Percentiles rank a stretch among this genome's conserved stretches.
phyloP scores from a whole-genome alignment of 2,797 vertebrate genomes.

The Oreortyx pictus region DNA sequence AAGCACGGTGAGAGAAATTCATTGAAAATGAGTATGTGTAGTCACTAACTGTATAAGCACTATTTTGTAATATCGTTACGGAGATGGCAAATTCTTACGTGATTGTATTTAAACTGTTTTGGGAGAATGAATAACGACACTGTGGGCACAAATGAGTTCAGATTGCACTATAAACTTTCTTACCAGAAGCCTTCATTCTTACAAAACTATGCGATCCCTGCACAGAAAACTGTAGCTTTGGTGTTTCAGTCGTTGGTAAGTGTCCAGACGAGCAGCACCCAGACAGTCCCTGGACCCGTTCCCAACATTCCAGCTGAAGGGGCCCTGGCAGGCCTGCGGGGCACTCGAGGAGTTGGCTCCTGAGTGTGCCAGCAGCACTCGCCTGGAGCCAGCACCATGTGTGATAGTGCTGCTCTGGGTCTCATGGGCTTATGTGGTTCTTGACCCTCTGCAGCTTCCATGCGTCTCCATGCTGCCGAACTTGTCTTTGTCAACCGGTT shows the following conservation, averaged over 20 bases:
- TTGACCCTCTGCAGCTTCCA: constrained; percentile 12
- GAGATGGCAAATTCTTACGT: constrained; percentile 11
- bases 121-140: constrained; percentile 50
- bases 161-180: constrained; percentile 57
- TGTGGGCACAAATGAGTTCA: constrained; percentile 60
- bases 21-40: background rate
- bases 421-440: background rate
- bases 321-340: background rate
- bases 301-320: constrained; percentile 56
- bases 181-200: constrained; percentile 67
- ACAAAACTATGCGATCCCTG: background rate
- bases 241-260: background rate
- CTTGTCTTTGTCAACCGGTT: constrained; percentile 48
- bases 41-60: background rate
- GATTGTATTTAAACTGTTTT: constrained; percentile 1
- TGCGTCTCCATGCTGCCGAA: constrained; percentile 24
- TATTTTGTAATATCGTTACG: background rate
- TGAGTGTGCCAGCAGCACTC: background rate
- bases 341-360: constrained; percentile 62
- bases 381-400: background rate
- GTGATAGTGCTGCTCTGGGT: background rate
- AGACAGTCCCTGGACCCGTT: background rate
- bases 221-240: background rate
- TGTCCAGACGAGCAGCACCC: constrained; percentile 1
- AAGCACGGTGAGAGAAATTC: background rate